These are phyloP conservation scores for Arctopsyche grandis DNA, from an alignment of 1,140 invertebrate species.

Conservation along the genomic window DNA sequence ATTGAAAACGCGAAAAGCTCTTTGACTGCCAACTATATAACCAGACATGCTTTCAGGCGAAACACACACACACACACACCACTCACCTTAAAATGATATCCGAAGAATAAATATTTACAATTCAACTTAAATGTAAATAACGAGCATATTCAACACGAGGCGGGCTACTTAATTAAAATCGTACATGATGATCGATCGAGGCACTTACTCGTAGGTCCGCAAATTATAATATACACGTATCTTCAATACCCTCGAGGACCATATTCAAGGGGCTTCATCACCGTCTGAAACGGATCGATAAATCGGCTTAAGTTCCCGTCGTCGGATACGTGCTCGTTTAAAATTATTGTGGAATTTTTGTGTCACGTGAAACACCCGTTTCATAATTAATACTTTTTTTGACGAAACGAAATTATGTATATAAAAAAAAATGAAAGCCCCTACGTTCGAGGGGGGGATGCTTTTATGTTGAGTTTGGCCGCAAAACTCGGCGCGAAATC, in stretches of 20 bases:
- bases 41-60: constrained; percentile 11
- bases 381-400: too few relatives aligned
- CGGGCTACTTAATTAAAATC: constrained; percentile 1
- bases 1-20: constrained; percentile 6
- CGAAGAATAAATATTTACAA: too few relatives aligned
- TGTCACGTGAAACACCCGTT: too few relatives aligned
- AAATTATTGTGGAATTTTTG: too few relatives aligned
- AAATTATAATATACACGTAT: constrained; percentile 12
- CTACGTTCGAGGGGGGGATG: background rate
- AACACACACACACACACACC: background rate
- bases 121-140: too few relatives aligned
- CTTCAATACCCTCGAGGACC: background rate
- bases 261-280: constrained; percentile 11
- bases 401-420: background rate
- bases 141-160: too few relatives aligned
- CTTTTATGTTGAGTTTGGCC: background rate
- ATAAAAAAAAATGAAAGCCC: background rate
- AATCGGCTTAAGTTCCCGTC: too few relatives aligned
- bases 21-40: constrained; percentile 1
- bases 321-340: too few relatives aligned
- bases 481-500: constrained; percentile 21
- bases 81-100: too few relatives aligned
- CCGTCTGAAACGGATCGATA: background rate
- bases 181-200: background rate
- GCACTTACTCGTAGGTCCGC: background rate